phyloP scores from a whole-genome alignment of 1,140 invertebrate genomes.

The Philopotamus ludificatus region DNA sequence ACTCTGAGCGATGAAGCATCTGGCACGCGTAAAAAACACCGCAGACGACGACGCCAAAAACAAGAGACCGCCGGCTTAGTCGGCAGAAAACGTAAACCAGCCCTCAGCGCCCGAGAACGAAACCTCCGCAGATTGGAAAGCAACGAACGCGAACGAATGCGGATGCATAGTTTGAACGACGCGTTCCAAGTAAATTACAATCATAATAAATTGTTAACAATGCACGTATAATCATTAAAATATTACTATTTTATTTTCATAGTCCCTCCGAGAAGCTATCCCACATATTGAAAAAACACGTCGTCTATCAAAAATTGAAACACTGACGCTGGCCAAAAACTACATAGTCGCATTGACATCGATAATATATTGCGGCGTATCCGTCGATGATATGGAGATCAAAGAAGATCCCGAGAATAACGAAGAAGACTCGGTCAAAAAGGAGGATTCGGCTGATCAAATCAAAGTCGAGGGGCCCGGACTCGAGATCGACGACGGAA shows the following conservation, averaged over 20 bases:
- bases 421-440: constrained; percentile 1
- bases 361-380: constrained; percentile 74
- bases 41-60: constrained; percentile 16
- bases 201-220: background rate
- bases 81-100: constrained; percentile 64
- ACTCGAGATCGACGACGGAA: constrained; percentile 37
- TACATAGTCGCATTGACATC: constrained; percentile 89
- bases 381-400: constrained; percentile 58
- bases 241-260: constrained; percentile 46
- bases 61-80: constrained; percentile 45
- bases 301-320: constrained; percentile 85
- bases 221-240: background rate
- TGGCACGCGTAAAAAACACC: constrained; percentile 13
- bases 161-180: constrained; percentile 87
- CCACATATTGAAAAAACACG: constrained; percentile 84
- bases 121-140: constrained; percentile 80
- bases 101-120: constrained; percentile 73
- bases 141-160: constrained; percentile 82
- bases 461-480: constrained; percentile 23
- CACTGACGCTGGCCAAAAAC: constrained; percentile 83
- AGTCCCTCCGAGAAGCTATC: constrained; percentile 81
- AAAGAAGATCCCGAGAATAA: constrained; percentile 22
- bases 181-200: constrained; percentile 71
- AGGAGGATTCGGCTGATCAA: constrained; percentile 28
- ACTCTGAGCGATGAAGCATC: constrained; percentile 30